Evolutionary conservation across 2,888 invertebrate species (phyloP).

Genomic region (Diarsia brunnea): DNA sequence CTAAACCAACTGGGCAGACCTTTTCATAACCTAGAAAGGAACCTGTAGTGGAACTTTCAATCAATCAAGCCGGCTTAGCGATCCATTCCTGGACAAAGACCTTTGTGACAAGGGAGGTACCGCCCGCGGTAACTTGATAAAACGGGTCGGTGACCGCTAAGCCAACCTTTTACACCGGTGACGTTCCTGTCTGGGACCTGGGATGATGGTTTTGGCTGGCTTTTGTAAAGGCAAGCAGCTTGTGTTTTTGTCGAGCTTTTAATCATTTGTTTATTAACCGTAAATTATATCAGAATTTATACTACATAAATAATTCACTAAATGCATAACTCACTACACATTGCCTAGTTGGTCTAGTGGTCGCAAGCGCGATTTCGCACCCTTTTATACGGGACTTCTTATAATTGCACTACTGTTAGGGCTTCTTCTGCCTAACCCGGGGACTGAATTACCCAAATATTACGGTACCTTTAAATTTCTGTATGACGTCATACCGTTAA

Average conservation of each 20-base stretch:
- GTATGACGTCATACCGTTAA: too few relatives aligned
- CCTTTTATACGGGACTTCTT: too few relatives aligned
- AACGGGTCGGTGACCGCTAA: constrained; percentile 40
- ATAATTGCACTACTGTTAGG: too few relatives aligned
- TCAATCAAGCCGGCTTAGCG: constrained; percentile 33
- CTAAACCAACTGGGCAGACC: too few relatives aligned
- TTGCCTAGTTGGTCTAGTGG: too few relatives aligned
- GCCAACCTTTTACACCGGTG: constrained; percentile 3
- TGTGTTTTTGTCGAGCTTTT: neutral
- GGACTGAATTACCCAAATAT: too few relatives aligned
- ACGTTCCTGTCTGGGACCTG: constrained; percentile 5
- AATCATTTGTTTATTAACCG: neutral
- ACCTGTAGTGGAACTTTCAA: constrained; percentile 5
- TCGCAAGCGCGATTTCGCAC: too few relatives aligned
- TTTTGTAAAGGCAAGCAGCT: neutral
- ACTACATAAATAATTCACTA: too few relatives aligned
- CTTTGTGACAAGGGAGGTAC: constrained; percentile 32
- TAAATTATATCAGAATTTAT: neutral
- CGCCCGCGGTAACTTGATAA: constrained; percentile 27
- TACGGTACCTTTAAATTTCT: too few relatives aligned
- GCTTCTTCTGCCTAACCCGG: too few relatives aligned
- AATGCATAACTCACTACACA: too few relatives aligned
- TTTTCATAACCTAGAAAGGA: neutral
- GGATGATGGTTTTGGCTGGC: constrained; percentile 1
- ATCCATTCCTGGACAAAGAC: constrained; percentile 26